phyloP scores from a whole-genome alignment of 2,888 invertebrate genomes.

The Clunio marinus region DNA sequence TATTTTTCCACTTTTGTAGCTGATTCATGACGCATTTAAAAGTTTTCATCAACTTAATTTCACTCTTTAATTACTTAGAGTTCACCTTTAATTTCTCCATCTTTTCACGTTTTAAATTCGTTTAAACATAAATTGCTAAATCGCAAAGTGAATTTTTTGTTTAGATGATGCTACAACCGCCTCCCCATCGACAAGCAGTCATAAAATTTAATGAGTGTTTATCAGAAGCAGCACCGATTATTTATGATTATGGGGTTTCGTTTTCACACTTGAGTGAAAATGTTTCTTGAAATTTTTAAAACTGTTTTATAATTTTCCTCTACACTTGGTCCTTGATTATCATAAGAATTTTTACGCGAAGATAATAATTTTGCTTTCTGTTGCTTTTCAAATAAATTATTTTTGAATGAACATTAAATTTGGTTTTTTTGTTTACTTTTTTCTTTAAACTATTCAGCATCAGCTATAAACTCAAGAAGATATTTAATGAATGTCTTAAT shows the following conservation, averaged over 20 bases:
- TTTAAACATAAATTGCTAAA: background rate
- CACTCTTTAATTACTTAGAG: constrained; percentile 10
- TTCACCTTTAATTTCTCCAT: background rate
- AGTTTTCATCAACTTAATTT: background rate
- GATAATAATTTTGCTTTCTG: background rate
- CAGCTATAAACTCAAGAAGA: no score
- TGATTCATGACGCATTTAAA: no score
- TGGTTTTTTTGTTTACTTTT: background rate
- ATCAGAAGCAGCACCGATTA: background rate
- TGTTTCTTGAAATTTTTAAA: background rate
- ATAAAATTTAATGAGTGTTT: constrained; percentile 18
- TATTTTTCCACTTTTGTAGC: no score
- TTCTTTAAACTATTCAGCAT: background rate
- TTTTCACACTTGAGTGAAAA: background rate
- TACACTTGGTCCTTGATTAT: constrained; percentile 13
- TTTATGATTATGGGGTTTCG: constrained; percentile 16
- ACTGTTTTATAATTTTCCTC: no score
- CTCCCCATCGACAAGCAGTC: constrained; percentile 15
- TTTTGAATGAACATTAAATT: background rate
- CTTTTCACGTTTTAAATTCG: background rate
- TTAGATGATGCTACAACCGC: constrained; percentile 7
- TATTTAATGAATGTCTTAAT: constrained; percentile 3
- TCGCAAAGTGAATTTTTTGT: background rate
- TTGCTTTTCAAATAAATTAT: background rate
- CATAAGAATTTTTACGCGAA: constrained; percentile 13